These are phyloP conservation scores for Hippocampus barbouri DNA, from an alignment of 2,113 vertebrate species.

Conservation along the genomic window DNA sequence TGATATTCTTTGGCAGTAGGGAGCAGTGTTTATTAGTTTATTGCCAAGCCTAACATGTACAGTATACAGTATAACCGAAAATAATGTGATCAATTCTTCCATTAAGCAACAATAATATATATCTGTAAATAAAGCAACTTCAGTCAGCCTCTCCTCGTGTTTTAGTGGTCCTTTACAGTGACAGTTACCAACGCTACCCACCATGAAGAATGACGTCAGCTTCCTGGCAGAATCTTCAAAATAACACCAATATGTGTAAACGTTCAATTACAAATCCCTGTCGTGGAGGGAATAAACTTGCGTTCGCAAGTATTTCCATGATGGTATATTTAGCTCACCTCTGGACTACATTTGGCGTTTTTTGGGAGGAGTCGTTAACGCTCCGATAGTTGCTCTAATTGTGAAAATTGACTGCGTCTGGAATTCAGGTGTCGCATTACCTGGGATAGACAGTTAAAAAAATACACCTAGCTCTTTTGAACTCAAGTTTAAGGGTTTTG, in stretches of 20 bases:
- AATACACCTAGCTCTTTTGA: background rate
- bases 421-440: slow-evolving; percentile 1
- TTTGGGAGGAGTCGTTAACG: background rate
- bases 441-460: background rate
- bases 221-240: background rate
- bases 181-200: background rate
- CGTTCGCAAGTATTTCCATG: background rate
- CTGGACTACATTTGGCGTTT: background rate
- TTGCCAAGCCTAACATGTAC: too few species aligned
- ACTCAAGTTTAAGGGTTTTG: background rate
- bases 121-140: background rate
- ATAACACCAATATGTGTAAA: background rate
- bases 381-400: background rate
- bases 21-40: too few species aligned
- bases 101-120: background rate
- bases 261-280: background rate
- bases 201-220: background rate
- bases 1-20: too few species aligned
- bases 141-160: background rate
- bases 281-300: background rate
- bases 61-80: background rate
- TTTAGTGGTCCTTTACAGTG: too few species aligned
- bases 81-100: background rate
- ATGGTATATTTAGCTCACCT: background rate
- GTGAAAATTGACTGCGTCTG: background rate